A percentile compares a stretch with the other conserved stretches of the same genome.
Evolutionary conservation across 2,888 invertebrate genomes (phyloP).

Genomic region (Caenorhabditis sp.): DNA sequence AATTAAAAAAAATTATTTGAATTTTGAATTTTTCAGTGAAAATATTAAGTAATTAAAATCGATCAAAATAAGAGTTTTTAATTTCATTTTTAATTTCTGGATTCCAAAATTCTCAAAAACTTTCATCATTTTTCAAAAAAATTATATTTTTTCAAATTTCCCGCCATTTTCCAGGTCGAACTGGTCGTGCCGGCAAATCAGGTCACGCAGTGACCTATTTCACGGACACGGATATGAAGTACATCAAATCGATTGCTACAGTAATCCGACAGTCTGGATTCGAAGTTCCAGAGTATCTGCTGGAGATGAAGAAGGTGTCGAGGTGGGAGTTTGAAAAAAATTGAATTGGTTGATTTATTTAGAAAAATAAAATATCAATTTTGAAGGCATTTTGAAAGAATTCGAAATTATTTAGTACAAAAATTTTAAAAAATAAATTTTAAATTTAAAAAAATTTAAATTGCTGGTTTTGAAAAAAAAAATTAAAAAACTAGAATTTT

Average conservation of each 20-base stretch:
- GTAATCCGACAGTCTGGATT: slow-evolving; percentile 94
- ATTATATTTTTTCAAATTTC: background rate
- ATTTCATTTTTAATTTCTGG: background rate
- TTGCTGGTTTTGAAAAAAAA: too few relatives aligned
- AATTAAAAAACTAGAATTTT: too few relatives aligned
- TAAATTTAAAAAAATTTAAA: too few relatives aligned
- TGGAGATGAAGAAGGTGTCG: slow-evolving; percentile 85
- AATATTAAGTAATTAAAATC: background rate
- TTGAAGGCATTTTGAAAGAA: too few relatives aligned
- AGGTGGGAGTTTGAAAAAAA: slow-evolving; percentile 76
- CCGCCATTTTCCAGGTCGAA: slow-evolving; percentile 88
- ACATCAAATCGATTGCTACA: slow-evolving; percentile 91
- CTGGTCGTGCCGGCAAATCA: slow-evolving; percentile 93
- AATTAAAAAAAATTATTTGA: too few relatives aligned
- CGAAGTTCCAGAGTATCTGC: slow-evolving; percentile 93
- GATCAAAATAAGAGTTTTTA: slow-evolving; percentile 8
- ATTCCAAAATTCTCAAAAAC: background rate
- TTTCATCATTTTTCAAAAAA: background rate
- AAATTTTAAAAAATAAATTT: too few relatives aligned
- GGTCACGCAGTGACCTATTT: slow-evolving; percentile 96
- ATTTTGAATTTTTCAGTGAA: too few relatives aligned
- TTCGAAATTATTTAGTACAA: too few relatives aligned
- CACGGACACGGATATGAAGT: slow-evolving; percentile 90
- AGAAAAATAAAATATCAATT: background rate
- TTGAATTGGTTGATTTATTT: background rate